Evolutionary conservation across 2,888 invertebrate species (phyloP).

Genomic region (Epistrophe grossulariae): DNA sequence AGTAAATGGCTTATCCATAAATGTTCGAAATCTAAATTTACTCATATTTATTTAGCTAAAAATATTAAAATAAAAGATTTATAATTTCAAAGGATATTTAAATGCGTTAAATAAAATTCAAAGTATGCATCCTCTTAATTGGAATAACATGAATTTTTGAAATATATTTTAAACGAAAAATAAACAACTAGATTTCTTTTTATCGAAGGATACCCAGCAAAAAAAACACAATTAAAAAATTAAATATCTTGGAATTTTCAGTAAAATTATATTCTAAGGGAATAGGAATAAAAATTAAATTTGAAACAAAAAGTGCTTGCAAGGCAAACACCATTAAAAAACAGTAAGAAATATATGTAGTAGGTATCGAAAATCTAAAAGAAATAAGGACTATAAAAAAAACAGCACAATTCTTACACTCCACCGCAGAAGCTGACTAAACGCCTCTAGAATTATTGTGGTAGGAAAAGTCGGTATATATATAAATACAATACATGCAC

Average conservation of each 20-base stretch:
- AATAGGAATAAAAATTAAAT: background rate
- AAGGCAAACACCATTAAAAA: background rate
- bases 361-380: background rate
- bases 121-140: background rate
- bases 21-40: no score
- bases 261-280: background rate
- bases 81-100: background rate
- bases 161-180: background rate
- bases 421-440: slow-evolving; percentile 26
- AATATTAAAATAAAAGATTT: no score
- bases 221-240: background rate
- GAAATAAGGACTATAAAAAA: slow-evolving; percentile 11
- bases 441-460: slow-evolving; percentile 8
- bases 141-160: background rate
- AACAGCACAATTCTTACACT: slow-evolving; percentile 28
- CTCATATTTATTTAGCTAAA: no score
- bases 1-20: no score
- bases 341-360: background rate
- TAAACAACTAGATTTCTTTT: background rate
- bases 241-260: background rate
- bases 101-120: background rate
- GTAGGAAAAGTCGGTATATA: background rate
- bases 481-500: background rate
- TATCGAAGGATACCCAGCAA: background rate
- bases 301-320: background rate